Conservation (phyloP, 2,113 vertebrate species). For the Gymnobelideus leadbeateri region DNA sequence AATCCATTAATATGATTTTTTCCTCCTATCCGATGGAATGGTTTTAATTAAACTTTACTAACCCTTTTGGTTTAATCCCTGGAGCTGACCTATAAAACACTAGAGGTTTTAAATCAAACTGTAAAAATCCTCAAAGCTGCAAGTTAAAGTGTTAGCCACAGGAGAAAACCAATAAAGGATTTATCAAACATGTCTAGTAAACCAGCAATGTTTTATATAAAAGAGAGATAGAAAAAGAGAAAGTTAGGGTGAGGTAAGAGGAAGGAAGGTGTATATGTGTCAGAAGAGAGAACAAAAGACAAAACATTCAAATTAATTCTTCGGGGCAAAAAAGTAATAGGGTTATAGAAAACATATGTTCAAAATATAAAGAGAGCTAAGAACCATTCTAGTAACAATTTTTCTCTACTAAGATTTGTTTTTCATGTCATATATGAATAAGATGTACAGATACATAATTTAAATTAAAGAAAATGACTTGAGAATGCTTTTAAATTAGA, state of each 20-base stretch:
- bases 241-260: not conserved
- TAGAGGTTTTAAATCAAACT: constrained; percentile 82
- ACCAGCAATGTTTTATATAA: constrained; percentile 63
- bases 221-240: constrained; percentile 2
- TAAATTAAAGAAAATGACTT: not conserved
- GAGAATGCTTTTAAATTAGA: constrained; percentile 46
- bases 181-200: constrained; percentile 77
- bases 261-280: not conserved
- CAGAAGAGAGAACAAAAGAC: constrained; percentile 3
- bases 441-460: constrained; percentile 30
- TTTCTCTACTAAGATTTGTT: constrained; percentile 3
- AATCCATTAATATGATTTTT: constrained; percentile 79
- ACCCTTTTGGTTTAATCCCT: constrained; percentile 80
- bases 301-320: constrained; percentile 64
- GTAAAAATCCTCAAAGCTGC: constrained; percentile 77
- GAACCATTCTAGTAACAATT: not conserved
- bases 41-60: constrained; percentile 84
- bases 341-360: constrained; percentile 46
- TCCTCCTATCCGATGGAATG: constrained; percentile 69
- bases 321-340: constrained; percentile 47
- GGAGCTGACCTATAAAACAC: constrained; percentile 78
- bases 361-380: constrained; percentile 38
- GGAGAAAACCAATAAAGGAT: constrained; percentile 72
- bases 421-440: constrained; percentile 48
- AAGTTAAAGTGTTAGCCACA: constrained; percentile 73